phyloP scores from a whole-genome alignment of 2,797 vertebrate species.

The Anguilla obscura region DNA sequence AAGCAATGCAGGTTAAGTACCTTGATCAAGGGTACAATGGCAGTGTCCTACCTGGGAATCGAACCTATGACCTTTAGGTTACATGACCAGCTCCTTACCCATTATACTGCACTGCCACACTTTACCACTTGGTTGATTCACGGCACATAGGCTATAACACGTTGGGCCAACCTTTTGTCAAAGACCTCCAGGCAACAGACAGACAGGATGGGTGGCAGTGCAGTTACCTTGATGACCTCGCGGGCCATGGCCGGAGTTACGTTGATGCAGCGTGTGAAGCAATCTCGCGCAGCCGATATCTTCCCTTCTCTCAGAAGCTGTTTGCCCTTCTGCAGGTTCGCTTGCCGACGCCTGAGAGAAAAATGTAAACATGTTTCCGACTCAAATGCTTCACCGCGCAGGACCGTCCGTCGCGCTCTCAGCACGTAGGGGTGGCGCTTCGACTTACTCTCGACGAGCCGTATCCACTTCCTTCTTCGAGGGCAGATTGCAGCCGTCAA shows the following conservation, averaged over 20 bases:
- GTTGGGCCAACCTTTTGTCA: background rate
- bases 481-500: conserved; percentile 92
- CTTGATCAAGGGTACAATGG: too few relatives aligned
- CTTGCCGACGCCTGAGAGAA: conserved; percentile 80
- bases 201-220: background rate
- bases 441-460: conserved; percentile 86
- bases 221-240: conserved; percentile 86
- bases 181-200: too few relatives aligned
- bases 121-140: background rate
- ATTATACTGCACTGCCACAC: too few relatives aligned
- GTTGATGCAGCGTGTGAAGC: conserved; percentile 87
- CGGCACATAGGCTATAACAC: background rate
- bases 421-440: too few relatives aligned
- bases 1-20: too few relatives aligned
- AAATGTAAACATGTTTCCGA: background rate
- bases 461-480: conserved; percentile 96
- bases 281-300: conserved; percentile 87
- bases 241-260: conserved; percentile 91
- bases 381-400: background rate
- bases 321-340: conserved; percentile 85
- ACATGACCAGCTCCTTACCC: too few relatives aligned
- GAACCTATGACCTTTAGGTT: too few relatives aligned
- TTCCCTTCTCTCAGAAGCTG: conserved; percentile 90
- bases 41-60: too few relatives aligned
- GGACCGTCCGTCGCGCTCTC: background rate